Base-by-base conservation (phyloP, 1,140 invertebrate genomes). In the Olivierus martensii region DNA sequence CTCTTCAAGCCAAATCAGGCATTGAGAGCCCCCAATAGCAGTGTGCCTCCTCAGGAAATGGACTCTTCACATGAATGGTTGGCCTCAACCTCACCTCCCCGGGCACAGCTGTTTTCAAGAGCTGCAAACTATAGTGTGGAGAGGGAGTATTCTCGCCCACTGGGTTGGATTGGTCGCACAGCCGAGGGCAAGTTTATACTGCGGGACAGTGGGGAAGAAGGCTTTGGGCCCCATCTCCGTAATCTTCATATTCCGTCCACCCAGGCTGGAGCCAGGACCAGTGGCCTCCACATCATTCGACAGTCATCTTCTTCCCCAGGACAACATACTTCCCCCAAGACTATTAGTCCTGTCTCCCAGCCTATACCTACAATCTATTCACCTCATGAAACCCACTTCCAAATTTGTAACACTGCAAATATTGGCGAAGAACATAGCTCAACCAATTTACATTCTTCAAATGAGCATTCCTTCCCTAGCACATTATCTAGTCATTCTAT, bases 401-500 rank as follows among this genome's bases (percentile, higher is more conserved):
- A 76, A 57, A 78, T 80, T 18, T 81, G 80, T 56, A 82, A 80
- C 44, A 81, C 81, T 6, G 66, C 22, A 54, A 82, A 83, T 52
- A 51, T 67, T 67, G 81, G 85, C 61, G 85, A 81, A 63, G 86
- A 88, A 68, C 73, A 89, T 55, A 88, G 84, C 69, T 87, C 84
- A 10, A 85, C 88, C n/a, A 73, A 28, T 28, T 28, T 83, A 62
- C 78, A 81, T 35, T 83, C 83, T 58, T 85, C 83, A 46, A 79
- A 74, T 1, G 84, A 88, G 61, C 74, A 82, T 35, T 87, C 85
- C 0, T 81, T 81, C 60, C 82, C 82, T 35, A 65, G 62, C 35
- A 68, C 67, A 4, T 57, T 63, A 17, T 64, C 47, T 57, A 65
- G 49, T 82, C 79, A 39, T 77, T 79, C 3, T 36, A 46, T 22